Evolutionary conservation across 2,113 vertebrate genomes (phyloP).

Genomic region (Lepus americanus): DNA sequence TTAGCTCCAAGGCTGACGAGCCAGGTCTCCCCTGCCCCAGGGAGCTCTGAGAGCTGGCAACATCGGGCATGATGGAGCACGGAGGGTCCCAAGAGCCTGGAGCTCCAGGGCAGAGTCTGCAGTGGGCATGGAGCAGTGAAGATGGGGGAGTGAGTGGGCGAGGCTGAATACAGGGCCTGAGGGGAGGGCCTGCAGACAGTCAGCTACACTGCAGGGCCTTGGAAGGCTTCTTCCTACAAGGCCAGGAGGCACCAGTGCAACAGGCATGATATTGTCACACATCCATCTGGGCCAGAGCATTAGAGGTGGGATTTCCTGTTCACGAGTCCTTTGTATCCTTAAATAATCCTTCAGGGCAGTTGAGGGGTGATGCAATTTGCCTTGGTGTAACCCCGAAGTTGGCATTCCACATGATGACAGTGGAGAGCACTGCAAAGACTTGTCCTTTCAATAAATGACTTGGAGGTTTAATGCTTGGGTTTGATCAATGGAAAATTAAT

Average conservation of each 20-base stretch:
- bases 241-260: not conserved
- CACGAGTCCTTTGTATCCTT: conserved; percentile 23
- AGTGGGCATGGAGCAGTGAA: not conserved
- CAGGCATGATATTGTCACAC: not conserved
- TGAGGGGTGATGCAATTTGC: not conserved
- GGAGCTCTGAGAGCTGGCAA: not conserved
- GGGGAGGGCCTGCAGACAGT: not conserved
- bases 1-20: not conserved
- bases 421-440: not conserved
- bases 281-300: not conserved
- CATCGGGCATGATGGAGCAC: not conserved
- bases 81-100: not conserved
- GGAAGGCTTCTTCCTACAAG: not conserved
- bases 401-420: not conserved
- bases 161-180: not conserved
- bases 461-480: not conserved
- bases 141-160: not conserved
- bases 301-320: not conserved
- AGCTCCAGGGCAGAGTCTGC: not conserved
- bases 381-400: not conserved
- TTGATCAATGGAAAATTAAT: not conserved
- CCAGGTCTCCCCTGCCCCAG: too few relatives aligned
- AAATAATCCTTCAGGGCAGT: not conserved
- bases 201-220: not conserved
- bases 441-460: not conserved